phyloP scores from a whole-genome alignment of 1,140 invertebrate genomes.

The Drosophila hydei region DNA sequence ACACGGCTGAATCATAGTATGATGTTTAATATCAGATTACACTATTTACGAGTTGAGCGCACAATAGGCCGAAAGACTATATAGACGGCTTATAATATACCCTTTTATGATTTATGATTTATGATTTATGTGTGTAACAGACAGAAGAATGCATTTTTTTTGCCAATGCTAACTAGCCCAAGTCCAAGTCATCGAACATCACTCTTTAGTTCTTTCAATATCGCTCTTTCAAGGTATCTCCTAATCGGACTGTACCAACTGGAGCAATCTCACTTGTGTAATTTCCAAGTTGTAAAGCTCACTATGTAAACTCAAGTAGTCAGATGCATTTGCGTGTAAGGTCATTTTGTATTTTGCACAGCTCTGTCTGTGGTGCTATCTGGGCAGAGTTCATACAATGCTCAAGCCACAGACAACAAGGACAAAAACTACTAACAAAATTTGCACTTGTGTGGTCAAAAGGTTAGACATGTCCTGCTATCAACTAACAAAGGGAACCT shows the following conservation, averaged over 20 bases:
- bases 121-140: no score
- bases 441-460: conserved; percentile 15
- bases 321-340: not conserved
- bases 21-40: conserved; percentile 11
- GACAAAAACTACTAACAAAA: conserved; percentile 9
- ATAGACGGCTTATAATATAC: no score
- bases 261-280: not conserved
- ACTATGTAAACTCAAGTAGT: not conserved
- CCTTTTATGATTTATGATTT: no score
- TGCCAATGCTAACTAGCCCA: no score
- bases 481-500: conserved; percentile 29
- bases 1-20: conserved; percentile 1
- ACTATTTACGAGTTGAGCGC: not conserved
- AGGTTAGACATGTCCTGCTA: conserved; percentile 7
- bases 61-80: not conserved
- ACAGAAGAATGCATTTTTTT: no score
- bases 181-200: no score
- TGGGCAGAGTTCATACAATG: not conserved
- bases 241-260: no score
- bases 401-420: conserved; percentile 3
- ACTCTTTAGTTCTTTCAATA: not conserved
- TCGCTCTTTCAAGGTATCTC: not conserved
- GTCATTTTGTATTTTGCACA: not conserved
- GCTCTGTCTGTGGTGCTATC: not conserved
- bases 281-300: conserved; percentile 1